Evolutionary conservation across 2,888 invertebrate species (phyloP).

Genomic region (Nemurella pictetii): DNA sequence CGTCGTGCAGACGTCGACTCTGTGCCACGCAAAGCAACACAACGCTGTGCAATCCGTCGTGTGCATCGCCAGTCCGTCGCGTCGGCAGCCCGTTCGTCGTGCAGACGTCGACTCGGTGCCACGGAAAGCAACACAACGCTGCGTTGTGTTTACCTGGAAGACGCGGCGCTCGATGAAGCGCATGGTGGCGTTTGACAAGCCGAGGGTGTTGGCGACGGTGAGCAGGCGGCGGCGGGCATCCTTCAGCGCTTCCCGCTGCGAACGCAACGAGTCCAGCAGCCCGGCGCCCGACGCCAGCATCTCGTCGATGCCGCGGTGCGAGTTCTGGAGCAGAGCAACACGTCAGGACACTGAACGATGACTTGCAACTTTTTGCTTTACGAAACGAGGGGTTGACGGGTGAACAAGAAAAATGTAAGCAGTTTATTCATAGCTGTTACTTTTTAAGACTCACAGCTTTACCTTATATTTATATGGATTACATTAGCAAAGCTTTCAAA

Average conservation of each 20-base stretch:
- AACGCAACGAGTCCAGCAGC: slow-evolving; percentile 77
- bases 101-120: no score
- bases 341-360: neutral
- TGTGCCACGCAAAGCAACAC: no score
- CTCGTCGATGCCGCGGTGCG: slow-evolving; percentile 85
- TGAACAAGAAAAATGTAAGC: neutral
- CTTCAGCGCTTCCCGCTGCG: slow-evolving; percentile 82
- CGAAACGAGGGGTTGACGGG: neutral
- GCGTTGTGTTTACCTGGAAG: slow-evolving; percentile 50
- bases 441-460: no score
- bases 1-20: no score
- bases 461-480: no score
- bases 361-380: neutral
- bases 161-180: slow-evolving; percentile 86
- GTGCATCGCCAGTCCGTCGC: no score
- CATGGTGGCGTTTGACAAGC: slow-evolving; percentile 94
- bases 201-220: slow-evolving; percentile 88
- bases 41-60: no score
- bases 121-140: no score
- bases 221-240: slow-evolving; percentile 83
- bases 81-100: no score
- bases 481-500: no score
- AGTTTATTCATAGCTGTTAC: neutral
- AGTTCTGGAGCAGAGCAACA: slow-evolving; percentile 57
- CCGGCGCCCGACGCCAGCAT: slow-evolving; percentile 76